Percentiles rank a stretch among this genome's conserved stretches.
phyloP scores from a whole-genome alignment of 1,140 invertebrate species.

The Pseudomyrmex flavicornis region DNA sequence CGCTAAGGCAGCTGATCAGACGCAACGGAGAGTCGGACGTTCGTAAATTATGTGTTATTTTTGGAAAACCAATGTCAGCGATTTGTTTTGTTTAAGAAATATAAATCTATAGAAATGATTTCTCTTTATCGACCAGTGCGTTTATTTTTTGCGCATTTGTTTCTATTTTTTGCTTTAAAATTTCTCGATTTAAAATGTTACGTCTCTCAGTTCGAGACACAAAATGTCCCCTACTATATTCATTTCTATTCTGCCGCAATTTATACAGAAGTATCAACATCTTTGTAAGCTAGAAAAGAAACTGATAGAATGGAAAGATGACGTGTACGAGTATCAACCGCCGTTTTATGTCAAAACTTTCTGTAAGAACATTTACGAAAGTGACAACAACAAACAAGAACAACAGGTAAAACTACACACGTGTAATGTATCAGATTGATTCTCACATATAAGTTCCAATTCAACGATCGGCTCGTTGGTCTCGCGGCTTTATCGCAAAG shows the following conservation, averaged over 20 bases:
- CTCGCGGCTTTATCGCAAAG: too few species aligned
- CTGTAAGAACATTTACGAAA: slow-evolving; percentile 78
- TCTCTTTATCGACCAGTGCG: background rate
- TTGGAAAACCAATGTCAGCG: background rate
- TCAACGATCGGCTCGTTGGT: too few species aligned
- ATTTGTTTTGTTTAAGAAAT: too few species aligned
- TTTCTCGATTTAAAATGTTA: background rate
- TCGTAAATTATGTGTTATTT: slow-evolving; percentile 40
- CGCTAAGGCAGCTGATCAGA: slow-evolving; percentile 47
- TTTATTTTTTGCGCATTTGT: slow-evolving; percentile 11
- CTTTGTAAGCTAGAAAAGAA: slow-evolving; percentile 81
- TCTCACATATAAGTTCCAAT: background rate
- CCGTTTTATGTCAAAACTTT: slow-evolving; percentile 81
- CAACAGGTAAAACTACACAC: slow-evolving; percentile 69
- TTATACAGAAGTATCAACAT: slow-evolving; percentile 81
- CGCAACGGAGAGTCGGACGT: slow-evolving; percentile 71
- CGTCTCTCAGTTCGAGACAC: background rate
- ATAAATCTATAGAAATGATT: too few species aligned
- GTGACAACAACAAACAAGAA: slow-evolving; percentile 7
- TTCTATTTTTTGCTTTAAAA: background rate
- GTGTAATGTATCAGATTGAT: background rate
- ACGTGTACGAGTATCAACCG: slow-evolving; percentile 82
- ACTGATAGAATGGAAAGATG: slow-evolving; percentile 76
- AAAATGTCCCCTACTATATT: slow-evolving; percentile 20
- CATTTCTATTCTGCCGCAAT: background rate